phyloP scores from a whole-genome alignment of 2,113 vertebrate genomes.

The Boleophthalmus pectinirostris region DNA sequence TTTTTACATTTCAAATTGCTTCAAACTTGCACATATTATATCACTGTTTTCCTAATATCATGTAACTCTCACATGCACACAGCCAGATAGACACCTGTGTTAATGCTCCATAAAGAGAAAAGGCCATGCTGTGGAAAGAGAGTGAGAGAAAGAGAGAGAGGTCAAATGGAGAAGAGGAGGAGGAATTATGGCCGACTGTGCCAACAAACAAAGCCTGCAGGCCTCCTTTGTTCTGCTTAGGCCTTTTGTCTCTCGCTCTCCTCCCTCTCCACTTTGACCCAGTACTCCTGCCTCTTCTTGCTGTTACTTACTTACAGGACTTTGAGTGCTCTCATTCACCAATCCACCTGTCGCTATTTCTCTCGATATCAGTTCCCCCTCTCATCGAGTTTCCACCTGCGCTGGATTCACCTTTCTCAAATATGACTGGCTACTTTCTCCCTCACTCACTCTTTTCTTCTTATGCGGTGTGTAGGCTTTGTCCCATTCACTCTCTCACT shows the following conservation, averaged over 20 bases:
- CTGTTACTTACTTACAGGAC: slow-evolving; percentile 50
- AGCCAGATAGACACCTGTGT: slow-evolving; percentile 71
- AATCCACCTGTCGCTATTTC: slow-evolving; percentile 69
- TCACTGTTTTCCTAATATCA: not conserved
- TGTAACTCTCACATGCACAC: slow-evolving; percentile 19
- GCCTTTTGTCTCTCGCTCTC: slow-evolving; percentile 68
- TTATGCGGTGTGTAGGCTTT: slow-evolving; percentile 32
- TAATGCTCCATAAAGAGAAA: slow-evolving; percentile 66
- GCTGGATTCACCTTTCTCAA: slow-evolving; percentile 66
- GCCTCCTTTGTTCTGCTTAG: slow-evolving; percentile 71
- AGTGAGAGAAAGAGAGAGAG: slow-evolving; percentile 46
- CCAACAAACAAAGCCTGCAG: slow-evolving; percentile 77
- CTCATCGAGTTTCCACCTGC: slow-evolving; percentile 65
- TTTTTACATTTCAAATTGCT: not conserved
- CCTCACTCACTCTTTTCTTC: slow-evolving; percentile 24
- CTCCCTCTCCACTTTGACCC: slow-evolving; percentile 72
- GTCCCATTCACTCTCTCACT: slow-evolving; percentile 50
- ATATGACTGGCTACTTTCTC: slow-evolving; percentile 27
- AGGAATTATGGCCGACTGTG: slow-evolving; percentile 73
- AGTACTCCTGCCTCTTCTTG: slow-evolving; percentile 42
- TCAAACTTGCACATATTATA: not conserved
- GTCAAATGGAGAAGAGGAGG: slow-evolving; percentile 70
- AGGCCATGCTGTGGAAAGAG: slow-evolving; percentile 46
- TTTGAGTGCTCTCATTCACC: slow-evolving; percentile 59
- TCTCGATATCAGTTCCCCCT: slow-evolving; percentile 56